phyloP scores from a whole-genome alignment of 2,888 invertebrate species.

The Andrena bucephala region DNA sequence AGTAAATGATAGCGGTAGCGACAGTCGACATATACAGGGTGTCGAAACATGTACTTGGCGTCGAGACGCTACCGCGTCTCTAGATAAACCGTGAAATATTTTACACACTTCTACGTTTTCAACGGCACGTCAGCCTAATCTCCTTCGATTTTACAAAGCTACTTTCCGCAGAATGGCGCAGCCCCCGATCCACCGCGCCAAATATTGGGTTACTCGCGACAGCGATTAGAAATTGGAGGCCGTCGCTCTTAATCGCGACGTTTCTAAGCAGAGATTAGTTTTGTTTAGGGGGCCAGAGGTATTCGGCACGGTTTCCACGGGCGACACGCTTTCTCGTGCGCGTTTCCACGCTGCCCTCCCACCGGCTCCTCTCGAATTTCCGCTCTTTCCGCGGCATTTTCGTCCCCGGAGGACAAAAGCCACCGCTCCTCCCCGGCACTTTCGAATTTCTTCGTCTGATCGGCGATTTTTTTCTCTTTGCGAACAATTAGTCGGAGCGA shows the following conservation, averaged over 20 bases:
- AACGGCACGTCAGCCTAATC: slow-evolving; percentile 32
- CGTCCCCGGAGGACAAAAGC: slow-evolving; percentile 19
- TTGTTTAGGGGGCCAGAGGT: slow-evolving; percentile 15
- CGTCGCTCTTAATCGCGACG: slow-evolving; percentile 10
- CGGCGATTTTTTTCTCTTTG: slow-evolving; percentile 43
- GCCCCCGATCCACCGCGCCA: no score
- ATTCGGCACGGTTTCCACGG: slow-evolving; percentile 44
- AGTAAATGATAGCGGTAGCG: no score
- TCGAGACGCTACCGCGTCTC: no score
- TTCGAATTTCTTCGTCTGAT: slow-evolving; percentile 60
- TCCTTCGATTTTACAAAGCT: slow-evolving; percentile 51
- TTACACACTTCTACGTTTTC: slow-evolving; percentile 48
- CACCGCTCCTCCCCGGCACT: slow-evolving; percentile 30
- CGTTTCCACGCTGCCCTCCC: slow-evolving; percentile 14
- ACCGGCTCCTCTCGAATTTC: not conserved
- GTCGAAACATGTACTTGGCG: no score
- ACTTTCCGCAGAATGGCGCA: slow-evolving; percentile 18
- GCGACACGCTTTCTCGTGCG: slow-evolving; percentile 61
- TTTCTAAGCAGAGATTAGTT: slow-evolving; percentile 28
- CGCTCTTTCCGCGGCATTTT: not conserved
- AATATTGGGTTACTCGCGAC: no score
- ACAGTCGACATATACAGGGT: no score
- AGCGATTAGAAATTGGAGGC: no score
- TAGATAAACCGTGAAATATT: slow-evolving; percentile 44
- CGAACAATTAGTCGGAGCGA: slow-evolving; percentile 39